Evolutionary conservation across 1,140 invertebrate species (phyloP).

Genomic region (Cydia amplana): DNA sequence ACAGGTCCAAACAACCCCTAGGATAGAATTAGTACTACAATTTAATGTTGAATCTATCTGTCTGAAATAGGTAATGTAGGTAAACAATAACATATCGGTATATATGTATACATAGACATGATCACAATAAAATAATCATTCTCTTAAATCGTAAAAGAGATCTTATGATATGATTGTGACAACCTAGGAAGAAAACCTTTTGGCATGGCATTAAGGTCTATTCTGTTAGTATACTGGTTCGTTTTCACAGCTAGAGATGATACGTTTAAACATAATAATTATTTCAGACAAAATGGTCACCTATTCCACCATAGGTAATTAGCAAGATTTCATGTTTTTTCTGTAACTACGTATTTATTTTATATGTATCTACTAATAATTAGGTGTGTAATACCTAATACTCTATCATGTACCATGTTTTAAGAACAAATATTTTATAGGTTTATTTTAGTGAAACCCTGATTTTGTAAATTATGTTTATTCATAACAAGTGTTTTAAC

Average conservation of each 20-base stretch:
- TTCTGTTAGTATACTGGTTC: no score
- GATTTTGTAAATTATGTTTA: not conserved
- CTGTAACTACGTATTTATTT: not conserved
- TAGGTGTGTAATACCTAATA: no score
- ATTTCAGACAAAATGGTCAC: no score
- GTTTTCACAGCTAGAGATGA: no score
- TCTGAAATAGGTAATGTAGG: not conserved
- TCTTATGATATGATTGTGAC: no score
- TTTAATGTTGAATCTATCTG: not conserved
- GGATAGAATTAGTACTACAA: not conserved
- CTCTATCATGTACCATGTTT: not conserved
- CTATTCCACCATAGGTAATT: no score
- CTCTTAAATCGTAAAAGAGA: no score
- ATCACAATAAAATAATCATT: not conserved
- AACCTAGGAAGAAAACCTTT: not conserved
- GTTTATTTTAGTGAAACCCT: slow-evolving; percentile 10
- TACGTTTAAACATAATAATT: not conserved
- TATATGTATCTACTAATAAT: not conserved
- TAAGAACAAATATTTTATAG: not conserved
- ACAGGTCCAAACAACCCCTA: not conserved
- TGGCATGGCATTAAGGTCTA: not conserved
- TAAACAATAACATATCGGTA: not conserved
- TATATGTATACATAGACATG: not conserved
- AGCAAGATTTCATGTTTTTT: no score
- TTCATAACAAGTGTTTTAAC: slow-evolving; percentile 24